A percentile compares a stretch with the other conserved stretches of the same genome.
Conservation (phyloP, 2,888 invertebrate species). For the Drosophila subquinaria region DNA sequence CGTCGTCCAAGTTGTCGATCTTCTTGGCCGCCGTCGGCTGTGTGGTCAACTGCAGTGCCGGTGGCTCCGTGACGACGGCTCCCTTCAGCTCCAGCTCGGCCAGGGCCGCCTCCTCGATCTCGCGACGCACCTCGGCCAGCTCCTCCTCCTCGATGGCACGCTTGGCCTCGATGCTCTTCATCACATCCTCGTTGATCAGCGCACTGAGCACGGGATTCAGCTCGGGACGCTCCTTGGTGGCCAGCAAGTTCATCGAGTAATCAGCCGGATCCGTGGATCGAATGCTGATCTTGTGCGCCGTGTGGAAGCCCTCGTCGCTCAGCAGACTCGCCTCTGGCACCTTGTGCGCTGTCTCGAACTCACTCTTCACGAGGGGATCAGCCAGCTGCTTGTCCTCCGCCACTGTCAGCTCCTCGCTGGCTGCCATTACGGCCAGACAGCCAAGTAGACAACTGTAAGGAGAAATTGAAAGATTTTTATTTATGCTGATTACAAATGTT, state of each 20-base stretch:
- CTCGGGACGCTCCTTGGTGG: constrained; percentile 85
- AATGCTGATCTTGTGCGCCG: constrained; percentile 82
- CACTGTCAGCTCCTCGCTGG: constrained; percentile 48
- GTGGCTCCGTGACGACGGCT: constrained; percentile 58
- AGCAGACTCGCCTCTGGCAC: constrained; percentile 86
- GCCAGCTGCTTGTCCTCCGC: constrained; percentile 35
- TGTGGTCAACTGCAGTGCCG: constrained; percentile 75
- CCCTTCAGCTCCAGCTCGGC: constrained; percentile 48
- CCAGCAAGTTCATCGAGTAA: constrained; percentile 82
- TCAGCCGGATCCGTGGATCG: constrained; percentile 64
- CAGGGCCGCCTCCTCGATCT: constrained; percentile 63
- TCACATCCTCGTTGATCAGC: constrained; percentile 86
- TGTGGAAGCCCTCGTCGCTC: constrained; percentile 79
- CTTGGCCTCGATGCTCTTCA: constrained; percentile 86
- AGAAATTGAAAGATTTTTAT: not conserved
- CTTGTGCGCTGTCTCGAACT: constrained; percentile 90
- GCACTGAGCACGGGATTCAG: constrained; percentile 86
- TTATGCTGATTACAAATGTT: not conserved
- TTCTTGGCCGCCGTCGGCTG: constrained; percentile 59
- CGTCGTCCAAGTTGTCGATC: constrained; percentile 64
- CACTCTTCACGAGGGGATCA: constrained; percentile 14
- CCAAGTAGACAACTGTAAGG: constrained; percentile 73
- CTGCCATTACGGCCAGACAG: constrained; percentile 70
- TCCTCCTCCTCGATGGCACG: constrained; percentile 84
- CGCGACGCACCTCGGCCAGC: constrained; percentile 75